Evolutionary conservation across 2,888 invertebrate genomes (phyloP), one percentile per base, ranked within the genome.

Genomic region (Tenthredo distinguenda): DNA sequence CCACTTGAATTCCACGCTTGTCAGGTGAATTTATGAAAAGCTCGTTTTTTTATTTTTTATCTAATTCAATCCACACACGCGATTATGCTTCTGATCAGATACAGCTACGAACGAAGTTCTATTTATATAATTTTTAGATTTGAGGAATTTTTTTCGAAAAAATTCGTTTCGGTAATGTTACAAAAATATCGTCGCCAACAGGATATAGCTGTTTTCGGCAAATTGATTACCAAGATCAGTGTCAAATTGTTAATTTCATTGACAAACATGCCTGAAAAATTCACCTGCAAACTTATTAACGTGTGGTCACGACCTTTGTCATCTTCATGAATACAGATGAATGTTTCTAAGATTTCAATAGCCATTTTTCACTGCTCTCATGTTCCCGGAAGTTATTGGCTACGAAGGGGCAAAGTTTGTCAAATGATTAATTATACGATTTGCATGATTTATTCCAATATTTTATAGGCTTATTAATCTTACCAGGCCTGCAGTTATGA

Each of bases 391-490:
- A 71, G 71, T 71, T 37, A 34, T 71, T 18, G 18, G 71, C 9
- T 37, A 18, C 76, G n/a, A 43, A 76, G 47, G n/a, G 26, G n/a
- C 34, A 71, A 34, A 71, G 55, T 55, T 77, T 77, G 77, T 31
- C 50, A n/a, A 34, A 77, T 50, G 55, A 77, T 50, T 31, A 55
- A 77, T 77, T 34, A 0, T 31, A 47, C 15, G 4, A 76, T 76
- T 76, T 76, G 31, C 76, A 76, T 76, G 47, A 76, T 47, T 76
- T 47, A 76, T 76, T 76, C 26, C 12, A 50, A 76, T 47, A 76
- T 76, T 6, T 47, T 21, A 1, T 37, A 40, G 18, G 12, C 18
- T 31, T 72, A 9, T 37, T n/a, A 9, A 18, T 37, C 5, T 40
- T 3, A 10, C 9, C 26, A 21, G 26, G 26, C 26, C 10, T 21